Conservation (phyloP, 2,797 vertebrate genomes). For the Manis javanica region DNA sequence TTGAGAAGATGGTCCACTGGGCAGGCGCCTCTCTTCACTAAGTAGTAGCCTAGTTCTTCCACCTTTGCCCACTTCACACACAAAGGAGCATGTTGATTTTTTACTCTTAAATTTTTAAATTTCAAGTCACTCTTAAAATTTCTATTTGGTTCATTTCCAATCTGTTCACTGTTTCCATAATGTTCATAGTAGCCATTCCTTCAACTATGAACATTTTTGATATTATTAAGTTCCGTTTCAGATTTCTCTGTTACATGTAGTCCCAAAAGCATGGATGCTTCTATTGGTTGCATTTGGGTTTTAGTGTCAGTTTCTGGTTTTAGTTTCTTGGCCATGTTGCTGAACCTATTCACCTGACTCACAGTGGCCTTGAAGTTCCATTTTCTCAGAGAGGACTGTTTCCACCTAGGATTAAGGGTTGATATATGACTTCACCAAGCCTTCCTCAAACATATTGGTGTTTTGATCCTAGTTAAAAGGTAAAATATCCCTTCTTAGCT, state of each 20-base stretch:
- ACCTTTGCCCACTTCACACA: background rate
- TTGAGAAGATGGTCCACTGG: background rate
- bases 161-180: background rate
- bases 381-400: background rate
- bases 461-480: background rate
- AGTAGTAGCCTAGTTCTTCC: background rate
- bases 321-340: background rate
- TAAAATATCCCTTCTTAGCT: background rate
- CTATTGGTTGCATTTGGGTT: background rate
- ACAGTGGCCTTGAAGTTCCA: background rate
- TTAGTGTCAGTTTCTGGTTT: background rate
- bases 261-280: background rate
- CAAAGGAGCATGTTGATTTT: background rate
- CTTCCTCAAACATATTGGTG: background rate
- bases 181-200: background rate
- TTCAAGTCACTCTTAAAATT: background rate
- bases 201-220: background rate
- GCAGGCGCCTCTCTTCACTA: background rate
- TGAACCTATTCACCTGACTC: background rate
- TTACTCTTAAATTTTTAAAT: background rate
- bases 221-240: background rate
- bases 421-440: background rate
- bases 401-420: background rate
- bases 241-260: background rate
- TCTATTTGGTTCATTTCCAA: background rate